phyloP scores from a whole-genome alignment of 2,888 invertebrate species.

The Alentia gelatinosa region DNA sequence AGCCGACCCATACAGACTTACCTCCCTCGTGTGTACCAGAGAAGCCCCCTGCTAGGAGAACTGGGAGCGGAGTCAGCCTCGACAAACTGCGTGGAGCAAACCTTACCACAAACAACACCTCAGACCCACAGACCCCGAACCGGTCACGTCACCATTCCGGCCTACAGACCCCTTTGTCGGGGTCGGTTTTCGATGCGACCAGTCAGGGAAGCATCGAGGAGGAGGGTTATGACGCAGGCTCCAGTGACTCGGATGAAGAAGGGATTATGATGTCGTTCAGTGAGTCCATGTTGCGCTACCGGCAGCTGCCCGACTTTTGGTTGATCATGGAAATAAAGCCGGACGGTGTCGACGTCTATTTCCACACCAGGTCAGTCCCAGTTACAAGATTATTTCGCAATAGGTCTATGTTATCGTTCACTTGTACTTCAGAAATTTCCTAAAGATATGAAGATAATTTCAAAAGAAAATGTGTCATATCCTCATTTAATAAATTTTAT shows the following conservation, averaged over 20 bases:
- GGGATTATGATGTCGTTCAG: conserved; percentile 78
- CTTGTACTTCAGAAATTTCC: no score
- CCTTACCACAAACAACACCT: neutral
- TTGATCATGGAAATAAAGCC: conserved; percentile 85
- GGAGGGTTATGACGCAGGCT: conserved; percentile 84
- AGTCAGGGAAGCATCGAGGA: conserved; percentile 65
- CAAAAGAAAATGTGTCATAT: no score
- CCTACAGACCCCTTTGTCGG: conserved; percentile 55
- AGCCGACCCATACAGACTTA: neutral
- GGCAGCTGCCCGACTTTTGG: conserved; percentile 87
- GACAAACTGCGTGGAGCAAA: conserved; percentile 60
- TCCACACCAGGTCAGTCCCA: conserved; percentile 84
- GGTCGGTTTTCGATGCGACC: conserved; percentile 60
- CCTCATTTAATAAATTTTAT: no score
- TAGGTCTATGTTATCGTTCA: no score
- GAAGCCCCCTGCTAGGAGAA: neutral
- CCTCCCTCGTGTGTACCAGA: neutral
- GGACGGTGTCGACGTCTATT: conserved; percentile 85
- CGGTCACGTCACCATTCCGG: conserved; percentile 64
- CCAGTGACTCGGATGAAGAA: conserved; percentile 85
- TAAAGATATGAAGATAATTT: no score
- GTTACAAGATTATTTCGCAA: no score
- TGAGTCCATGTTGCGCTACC: conserved; percentile 79
- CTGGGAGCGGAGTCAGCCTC: conserved; percentile 63
- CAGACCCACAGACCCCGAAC: neutral